phyloP scores from a whole-genome alignment of 2,797 vertebrate genomes.

The Lacerta viridis region DNA sequence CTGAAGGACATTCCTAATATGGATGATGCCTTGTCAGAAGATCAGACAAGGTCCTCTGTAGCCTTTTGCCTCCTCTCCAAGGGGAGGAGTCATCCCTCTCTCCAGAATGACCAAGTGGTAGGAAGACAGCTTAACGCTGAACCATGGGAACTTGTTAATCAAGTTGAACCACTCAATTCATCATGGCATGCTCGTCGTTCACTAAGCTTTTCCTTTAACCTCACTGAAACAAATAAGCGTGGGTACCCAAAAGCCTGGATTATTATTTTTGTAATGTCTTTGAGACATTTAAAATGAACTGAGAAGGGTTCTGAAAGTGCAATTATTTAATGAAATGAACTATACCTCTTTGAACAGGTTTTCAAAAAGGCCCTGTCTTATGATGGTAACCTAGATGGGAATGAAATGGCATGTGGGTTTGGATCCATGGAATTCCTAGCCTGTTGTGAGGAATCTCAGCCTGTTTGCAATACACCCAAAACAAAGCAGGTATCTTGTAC shows the following conservation, averaged over 20 bases:
- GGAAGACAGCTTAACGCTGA: too few relatives aligned
- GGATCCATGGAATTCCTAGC: conserved; percentile 82
- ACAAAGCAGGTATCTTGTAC: conserved; percentile 64
- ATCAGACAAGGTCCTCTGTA: too few relatives aligned
- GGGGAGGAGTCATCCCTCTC: too few relatives aligned
- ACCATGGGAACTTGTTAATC: not conserved
- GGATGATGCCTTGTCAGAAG: too few relatives aligned
- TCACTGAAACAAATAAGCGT: not conserved
- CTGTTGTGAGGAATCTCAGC: conserved; percentile 74
- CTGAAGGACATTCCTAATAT: too few relatives aligned
- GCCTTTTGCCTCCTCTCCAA: too few relatives aligned
- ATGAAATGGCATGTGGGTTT: conserved; percentile 60
- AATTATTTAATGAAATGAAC: not conserved
- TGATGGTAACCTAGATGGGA: conserved; percentile 77
- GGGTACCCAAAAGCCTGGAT: not conserved
- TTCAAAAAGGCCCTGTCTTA: conserved; percentile 76
- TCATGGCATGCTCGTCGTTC: not conserved
- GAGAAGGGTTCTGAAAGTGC: not conserved
- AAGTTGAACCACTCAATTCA: not conserved
- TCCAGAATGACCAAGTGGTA: too few relatives aligned
- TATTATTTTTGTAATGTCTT: not conserved
- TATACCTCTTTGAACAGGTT: conserved; percentile 66
- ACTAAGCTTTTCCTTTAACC: not conserved
- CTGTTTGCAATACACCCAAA: conserved; percentile 36
- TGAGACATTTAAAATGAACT: not conserved